A percentile compares a stretch with the other conserved stretches of the same genome.
Conservation (phyloP, 2,113 vertebrate species). For the Pheucticus melanocephalus region DNA sequence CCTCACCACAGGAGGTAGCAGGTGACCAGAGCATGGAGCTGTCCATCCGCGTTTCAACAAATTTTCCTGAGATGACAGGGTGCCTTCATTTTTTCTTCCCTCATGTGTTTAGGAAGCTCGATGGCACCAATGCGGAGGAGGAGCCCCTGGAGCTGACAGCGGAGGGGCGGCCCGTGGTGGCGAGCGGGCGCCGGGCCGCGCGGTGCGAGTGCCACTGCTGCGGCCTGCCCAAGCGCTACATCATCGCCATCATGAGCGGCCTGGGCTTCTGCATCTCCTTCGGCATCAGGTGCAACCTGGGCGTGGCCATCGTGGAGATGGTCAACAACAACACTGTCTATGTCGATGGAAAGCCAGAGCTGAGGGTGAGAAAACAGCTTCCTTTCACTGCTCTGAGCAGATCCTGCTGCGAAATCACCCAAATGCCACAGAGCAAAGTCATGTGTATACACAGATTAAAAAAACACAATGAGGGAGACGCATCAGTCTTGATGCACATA, state of each 20-base stretch:
- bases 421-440: not conserved
- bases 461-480: not conserved
- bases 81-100: not conserved
- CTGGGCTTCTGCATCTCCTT: conserved; percentile 99
- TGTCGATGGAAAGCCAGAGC: conserved; percentile 87
- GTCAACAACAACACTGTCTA: conserved; percentile 96
- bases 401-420: fast-evolving
- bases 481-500: fast-evolving
- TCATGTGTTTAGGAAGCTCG: conserved; percentile 81
- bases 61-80: not conserved
- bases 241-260: conserved; percentile 94
- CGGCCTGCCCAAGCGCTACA: conserved; percentile 92
- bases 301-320: conserved; percentile 98
- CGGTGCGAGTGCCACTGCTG: conserved; percentile 85
- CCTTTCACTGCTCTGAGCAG: not conserved
- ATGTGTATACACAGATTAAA: fast-evolving
- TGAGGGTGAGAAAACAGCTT: conserved; percentile 75
- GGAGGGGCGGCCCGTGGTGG: conserved; percentile 82
- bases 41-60: not conserved
- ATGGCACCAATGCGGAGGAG: conserved; percentile 82
- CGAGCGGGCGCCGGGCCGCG: not conserved
- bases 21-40: fast-evolving
- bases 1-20: not conserved
- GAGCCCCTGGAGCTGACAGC: conserved; percentile 86
- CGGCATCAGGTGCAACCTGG: conserved; percentile 95